These are phyloP conservation scores for Lasioglossum leucozonium DNA, from an alignment of 2,888 invertebrate species.

Conservation along the genomic window DNA sequence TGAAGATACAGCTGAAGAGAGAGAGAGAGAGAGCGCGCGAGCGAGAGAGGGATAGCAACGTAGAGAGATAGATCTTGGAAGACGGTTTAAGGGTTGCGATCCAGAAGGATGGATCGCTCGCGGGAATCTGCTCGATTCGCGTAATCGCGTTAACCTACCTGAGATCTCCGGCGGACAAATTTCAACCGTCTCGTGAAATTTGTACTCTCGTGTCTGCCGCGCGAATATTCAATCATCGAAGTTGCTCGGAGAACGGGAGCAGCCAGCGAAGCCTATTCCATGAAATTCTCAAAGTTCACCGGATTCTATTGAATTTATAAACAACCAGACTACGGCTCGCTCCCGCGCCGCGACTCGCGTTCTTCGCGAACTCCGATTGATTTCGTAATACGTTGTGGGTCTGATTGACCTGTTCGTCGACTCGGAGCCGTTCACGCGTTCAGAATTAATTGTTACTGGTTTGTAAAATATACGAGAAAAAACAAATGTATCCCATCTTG, in stretches of 20 bases:
- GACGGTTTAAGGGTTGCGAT: conserved; percentile 8
- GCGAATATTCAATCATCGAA: conserved; percentile 12
- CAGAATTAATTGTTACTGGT: no score
- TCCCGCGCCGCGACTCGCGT: background rate
- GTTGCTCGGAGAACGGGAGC: background rate
- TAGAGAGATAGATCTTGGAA: background rate
- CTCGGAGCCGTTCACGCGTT: no score
- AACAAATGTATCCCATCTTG: no score
- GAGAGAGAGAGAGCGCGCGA: background rate
- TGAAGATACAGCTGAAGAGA: background rate
- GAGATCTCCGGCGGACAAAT: conserved; percentile 9
- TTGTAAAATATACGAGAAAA: no score
- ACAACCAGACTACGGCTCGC: background rate
- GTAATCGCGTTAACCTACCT: conserved; percentile 38
- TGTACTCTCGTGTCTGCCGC: background rate
- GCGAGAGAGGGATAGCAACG: background rate
- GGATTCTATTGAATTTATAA: conserved; percentile 10
- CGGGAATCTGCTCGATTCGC: conserved; percentile 18
- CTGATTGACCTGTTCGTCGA: no score
- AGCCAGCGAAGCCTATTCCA: background rate
- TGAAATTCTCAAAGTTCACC: background rate
- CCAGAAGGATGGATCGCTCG: conserved; percentile 14
- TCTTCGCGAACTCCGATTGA: background rate
- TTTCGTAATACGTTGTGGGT: background rate
- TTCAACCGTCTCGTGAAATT: conserved; percentile 32